These are phyloP conservation scores for Aurelia coerulea DNA, from an alignment of 30 jellyfish, hydroid and myxozoan species.

Conservation along the genomic window DNA sequence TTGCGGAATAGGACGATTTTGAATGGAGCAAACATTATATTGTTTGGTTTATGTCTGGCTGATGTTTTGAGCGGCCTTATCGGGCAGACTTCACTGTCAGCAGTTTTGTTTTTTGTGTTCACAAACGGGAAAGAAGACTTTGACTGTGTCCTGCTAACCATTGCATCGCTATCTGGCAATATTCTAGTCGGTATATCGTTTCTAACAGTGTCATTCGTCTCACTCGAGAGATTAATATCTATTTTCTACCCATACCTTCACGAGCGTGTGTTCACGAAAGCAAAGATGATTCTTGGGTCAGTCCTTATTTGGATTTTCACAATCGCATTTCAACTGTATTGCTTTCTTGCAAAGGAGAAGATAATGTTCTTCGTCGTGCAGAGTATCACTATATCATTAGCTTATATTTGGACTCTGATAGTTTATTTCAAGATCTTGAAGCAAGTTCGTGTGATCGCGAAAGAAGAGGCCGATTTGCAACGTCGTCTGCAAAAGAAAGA, in stretches of 20 bases:
- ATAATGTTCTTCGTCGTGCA: constrained; percentile 57
- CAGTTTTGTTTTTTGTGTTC: constrained; percentile 23
- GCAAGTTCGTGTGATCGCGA: constrained; percentile 45
- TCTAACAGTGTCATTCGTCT: constrained; percentile 71
- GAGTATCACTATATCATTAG: constrained; percentile 26
- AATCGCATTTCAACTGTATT: constrained; percentile 10
- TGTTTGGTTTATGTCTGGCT: constrained; percentile 46
- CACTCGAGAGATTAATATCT: constrained; percentile 77
- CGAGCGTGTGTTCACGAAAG: constrained; percentile 38
- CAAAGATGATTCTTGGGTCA: constrained; percentile 24
- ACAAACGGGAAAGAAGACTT: constrained; percentile 12
- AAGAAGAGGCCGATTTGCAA: constrained; percentile 37
- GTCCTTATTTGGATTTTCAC: constrained; percentile 57
- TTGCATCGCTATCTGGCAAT: constrained; percentile 57
- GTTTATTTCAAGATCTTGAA: constrained; percentile 61
- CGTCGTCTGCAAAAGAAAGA: constrained; percentile 62
- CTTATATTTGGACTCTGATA: constrained; percentile 71
- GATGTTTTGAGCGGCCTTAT: constrained; percentile 67
- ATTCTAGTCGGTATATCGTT: constrained; percentile 73
- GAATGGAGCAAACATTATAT: constrained; percentile 40
- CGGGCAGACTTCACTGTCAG: constrained; percentile 63
- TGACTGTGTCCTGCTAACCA: constrained; percentile 43
- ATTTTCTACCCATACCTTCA: constrained; percentile 72
- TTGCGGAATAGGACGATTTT: constrained; percentile 25
- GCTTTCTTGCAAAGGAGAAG: constrained; percentile 35